phyloP scores from a whole-genome alignment of 2,113 vertebrate species.

The Thermophis baileyi region DNA sequence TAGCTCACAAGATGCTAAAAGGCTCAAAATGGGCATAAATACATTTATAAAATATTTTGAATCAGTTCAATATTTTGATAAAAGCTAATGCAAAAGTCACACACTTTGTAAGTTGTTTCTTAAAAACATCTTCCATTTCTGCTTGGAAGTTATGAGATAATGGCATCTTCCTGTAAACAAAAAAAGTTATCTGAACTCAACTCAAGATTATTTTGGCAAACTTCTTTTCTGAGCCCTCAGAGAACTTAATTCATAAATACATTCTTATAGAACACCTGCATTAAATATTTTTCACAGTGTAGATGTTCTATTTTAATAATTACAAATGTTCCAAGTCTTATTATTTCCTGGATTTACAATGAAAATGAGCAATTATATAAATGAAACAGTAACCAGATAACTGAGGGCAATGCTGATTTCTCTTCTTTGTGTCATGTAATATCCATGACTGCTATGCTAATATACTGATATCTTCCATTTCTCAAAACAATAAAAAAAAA shows the following conservation, averaged over 20 bases:
- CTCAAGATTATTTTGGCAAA: neutral
- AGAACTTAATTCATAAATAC: neutral
- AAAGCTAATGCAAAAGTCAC: neutral
- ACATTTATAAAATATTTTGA: neutral
- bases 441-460: neutral
- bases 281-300: neutral
- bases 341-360: neutral
- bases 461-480: neutral
- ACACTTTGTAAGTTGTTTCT: neutral
- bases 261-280: neutral
- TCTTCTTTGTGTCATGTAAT: neutral
- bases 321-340: neutral
- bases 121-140: neutral
- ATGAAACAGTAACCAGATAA: neutral
- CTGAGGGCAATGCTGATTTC: neutral
- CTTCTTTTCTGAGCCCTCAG: neutral
- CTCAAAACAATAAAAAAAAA: neutral
- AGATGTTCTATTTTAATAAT: neutral
- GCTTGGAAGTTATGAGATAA: neutral
- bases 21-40: neutral
- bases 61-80: neutral
- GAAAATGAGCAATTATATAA: neutral
- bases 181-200: neutral
- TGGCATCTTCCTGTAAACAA: neutral
- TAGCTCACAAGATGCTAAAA: neutral